A percentile compares a stretch with the other conserved stretches of the same genome.
Evolutionary conservation across 2,797 vertebrate species (phyloP).

Genomic region (Gymnothorax javanicus): DNA sequence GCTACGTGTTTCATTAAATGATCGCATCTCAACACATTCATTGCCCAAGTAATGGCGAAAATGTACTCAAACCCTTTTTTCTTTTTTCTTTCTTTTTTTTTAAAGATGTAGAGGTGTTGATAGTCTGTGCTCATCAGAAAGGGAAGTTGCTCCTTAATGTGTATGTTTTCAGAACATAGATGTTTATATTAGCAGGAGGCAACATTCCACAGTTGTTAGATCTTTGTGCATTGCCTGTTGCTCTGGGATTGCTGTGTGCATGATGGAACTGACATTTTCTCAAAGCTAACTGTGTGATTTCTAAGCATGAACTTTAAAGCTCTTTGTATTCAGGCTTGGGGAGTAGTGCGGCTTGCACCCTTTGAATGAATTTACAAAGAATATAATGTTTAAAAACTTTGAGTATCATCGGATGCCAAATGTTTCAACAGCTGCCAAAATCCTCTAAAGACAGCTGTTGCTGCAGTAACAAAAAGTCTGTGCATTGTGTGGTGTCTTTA

Average conservation of each 20-base stretch:
- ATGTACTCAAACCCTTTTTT: background rate
- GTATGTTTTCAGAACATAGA: slow-evolving; percentile 40
- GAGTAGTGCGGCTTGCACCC: background rate
- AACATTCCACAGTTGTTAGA: background rate
- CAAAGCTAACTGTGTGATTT: background rate
- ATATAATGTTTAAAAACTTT: background rate
- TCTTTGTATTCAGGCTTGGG: background rate
- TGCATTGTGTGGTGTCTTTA: background rate
- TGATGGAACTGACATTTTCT: background rate
- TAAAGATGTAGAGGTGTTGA: background rate
- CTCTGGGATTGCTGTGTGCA: background rate
- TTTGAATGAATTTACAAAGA: background rate
- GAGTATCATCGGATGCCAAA: background rate
- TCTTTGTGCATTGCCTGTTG: background rate
- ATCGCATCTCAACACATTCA: background rate
- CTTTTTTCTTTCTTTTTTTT: background rate
- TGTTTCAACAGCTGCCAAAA: background rate
- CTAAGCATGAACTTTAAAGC: slow-evolving; percentile 15
- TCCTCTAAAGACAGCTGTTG: background rate
- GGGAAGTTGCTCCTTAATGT: background rate
- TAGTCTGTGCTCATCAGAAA: background rate
- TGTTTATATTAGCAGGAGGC: background rate
- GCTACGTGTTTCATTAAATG: no score
- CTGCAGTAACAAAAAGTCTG: background rate
- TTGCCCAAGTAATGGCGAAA: background rate